These are phyloP conservation scores for Capra hircus DNA, from an alignment of 2,113 vertebrate species.

Conservation along the genomic window DNA sequence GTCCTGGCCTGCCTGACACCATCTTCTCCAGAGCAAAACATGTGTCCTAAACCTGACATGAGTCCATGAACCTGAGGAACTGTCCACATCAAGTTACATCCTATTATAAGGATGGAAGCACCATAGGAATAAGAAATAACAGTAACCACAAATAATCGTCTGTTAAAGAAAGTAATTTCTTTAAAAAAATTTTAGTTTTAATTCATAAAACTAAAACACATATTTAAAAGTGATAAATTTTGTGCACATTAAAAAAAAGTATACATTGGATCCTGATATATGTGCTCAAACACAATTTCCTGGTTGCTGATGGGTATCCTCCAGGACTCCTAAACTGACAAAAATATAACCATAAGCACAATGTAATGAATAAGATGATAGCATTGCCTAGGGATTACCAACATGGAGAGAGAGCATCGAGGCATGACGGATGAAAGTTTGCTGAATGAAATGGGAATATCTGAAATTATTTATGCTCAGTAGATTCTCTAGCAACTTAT, in stretches of 20 bases:
- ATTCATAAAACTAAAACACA: background rate
- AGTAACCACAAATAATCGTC: background rate
- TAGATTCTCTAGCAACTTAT: background rate
- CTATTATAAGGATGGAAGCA: background rate
- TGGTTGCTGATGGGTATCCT: background rate
- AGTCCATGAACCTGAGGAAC: background rate
- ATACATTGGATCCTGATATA: background rate
- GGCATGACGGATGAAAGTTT: background rate
- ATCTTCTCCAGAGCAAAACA: background rate
- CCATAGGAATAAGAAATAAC: background rate
- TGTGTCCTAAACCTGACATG: background rate
- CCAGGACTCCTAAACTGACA: background rate
- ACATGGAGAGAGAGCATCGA: background rate
- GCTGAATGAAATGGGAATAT: background rate
- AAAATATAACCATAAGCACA: background rate
- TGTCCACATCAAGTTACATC: background rate
- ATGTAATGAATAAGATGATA: background rate
- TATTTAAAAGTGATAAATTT: background rate
- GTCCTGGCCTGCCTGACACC: background rate
- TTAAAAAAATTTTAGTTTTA: background rate
- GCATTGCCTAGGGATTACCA: background rate
- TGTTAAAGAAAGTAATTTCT: background rate
- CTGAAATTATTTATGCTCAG: background rate
- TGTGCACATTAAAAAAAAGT: background rate
- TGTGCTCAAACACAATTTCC: background rate